A percentile compares a stretch with the other conserved stretches of the same genome.
These are phyloP conservation scores for Pseudorhombus dupliciocellatus DNA, from an alignment of 2,113 vertebrate genomes.

Conservation along the genomic window DNA sequence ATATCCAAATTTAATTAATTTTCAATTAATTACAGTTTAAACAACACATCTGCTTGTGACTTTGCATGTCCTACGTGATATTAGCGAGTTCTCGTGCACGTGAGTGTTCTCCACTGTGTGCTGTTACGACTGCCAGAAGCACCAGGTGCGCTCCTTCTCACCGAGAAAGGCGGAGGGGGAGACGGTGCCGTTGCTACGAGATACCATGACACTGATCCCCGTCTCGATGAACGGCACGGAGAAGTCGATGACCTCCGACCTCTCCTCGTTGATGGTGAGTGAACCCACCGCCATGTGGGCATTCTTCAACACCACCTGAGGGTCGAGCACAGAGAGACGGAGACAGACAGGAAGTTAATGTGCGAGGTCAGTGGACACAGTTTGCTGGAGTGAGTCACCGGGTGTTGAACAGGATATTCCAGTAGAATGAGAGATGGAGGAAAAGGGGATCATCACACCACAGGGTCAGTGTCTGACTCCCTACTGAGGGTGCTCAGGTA, in stretches of 20 bases:
- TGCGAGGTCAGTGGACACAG: conserved; percentile 8
- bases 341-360: conserved; percentile 13
- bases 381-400: not conserved
- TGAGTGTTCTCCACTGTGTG: not conserved
- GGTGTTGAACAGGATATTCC: not conserved
- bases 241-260: conserved; percentile 98
- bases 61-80: conserved; percentile 3
- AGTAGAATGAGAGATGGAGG: not conserved
- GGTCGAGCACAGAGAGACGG: conserved; percentile 14
- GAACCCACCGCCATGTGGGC: conserved; percentile 99
- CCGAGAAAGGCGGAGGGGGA: conserved; percentile 98
- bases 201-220: conserved; percentile 99
- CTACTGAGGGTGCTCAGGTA: conserved; percentile 57
- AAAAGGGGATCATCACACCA: conserved; percentile 10
- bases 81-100: not conserved
- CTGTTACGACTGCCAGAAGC: conserved; percentile 26
- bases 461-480: conserved; percentile 4
- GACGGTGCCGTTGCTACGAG: conserved; percentile 98
- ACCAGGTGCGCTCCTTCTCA: conserved; percentile 68
- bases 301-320: conserved; percentile 95
- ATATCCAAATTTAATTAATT: no score
- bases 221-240: conserved; percentile 99
- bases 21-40: no score
- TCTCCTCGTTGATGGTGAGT: conserved; percentile 97
- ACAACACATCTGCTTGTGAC: not conserved